These are phyloP conservation scores for Cantharis rustica DNA, from an alignment of 2,888 invertebrate species.

Conservation along the genomic window DNA sequence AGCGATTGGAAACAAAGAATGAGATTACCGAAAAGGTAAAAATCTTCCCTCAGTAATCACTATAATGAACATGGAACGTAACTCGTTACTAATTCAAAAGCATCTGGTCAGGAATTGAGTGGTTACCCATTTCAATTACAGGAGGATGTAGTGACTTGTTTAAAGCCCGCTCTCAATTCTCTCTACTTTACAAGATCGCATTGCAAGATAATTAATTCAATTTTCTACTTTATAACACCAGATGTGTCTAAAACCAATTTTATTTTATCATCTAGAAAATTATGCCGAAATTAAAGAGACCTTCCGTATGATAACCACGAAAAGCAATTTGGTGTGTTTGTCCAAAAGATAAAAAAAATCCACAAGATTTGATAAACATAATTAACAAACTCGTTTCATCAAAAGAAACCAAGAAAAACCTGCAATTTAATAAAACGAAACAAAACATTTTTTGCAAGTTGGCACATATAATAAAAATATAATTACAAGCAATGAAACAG, in stretches of 20 bases:
- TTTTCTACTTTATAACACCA: constrained; percentile 33
- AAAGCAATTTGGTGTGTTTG: neutral
- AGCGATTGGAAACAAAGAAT: constrained; percentile 10
- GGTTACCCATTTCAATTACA: constrained; percentile 31
- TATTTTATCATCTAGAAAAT: neutral
- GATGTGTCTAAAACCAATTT: constrained; percentile 15
- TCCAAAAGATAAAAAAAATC: neutral
- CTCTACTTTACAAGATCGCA: constrained; percentile 20
- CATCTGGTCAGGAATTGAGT: constrained; percentile 30
- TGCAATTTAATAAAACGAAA: neutral
- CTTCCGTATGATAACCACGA: neutral
- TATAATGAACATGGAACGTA: constrained; percentile 9
- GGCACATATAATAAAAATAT: neutral
- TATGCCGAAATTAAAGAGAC: neutral
- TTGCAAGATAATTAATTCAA: constrained; percentile 35
- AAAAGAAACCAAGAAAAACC: neutral
- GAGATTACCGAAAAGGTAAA: neutral
- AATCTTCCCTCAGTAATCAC: neutral
- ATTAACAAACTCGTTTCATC: neutral
- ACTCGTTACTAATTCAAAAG: constrained; percentile 29
- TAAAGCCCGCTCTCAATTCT: constrained; percentile 19
- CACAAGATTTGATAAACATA: neutral
- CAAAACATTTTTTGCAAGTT: neutral
- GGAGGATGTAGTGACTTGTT: constrained; percentile 26
- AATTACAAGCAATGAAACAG: neutral